Evolutionary conservation across 2,797 vertebrate species (phyloP).

Genomic region (Amphiprion clarkii): DNA sequence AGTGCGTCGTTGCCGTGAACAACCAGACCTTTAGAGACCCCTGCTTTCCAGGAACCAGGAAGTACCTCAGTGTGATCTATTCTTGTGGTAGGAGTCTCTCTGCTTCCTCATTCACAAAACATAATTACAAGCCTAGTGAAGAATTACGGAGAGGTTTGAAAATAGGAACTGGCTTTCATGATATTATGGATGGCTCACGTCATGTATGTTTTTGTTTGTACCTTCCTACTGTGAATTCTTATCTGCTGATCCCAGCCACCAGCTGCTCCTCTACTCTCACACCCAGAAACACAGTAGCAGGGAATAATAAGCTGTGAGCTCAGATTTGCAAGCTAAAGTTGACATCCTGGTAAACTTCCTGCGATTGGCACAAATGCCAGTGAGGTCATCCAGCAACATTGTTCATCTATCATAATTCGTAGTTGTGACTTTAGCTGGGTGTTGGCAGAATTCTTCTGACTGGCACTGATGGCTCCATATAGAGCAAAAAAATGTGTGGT

Average conservation of each 20-base stretch:
- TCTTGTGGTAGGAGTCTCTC: constrained; percentile 90
- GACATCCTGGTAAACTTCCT: constrained; percentile 81
- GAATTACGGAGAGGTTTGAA: not conserved
- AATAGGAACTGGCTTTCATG: constrained; percentile 11
- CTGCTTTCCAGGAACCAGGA: constrained; percentile 93
- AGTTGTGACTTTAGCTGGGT: constrained; percentile 30
- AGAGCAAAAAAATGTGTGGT: constrained; percentile 40
- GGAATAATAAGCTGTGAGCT: constrained; percentile 52
- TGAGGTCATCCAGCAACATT: constrained; percentile 60
- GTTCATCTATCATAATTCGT: constrained; percentile 39
- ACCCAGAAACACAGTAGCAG: constrained; percentile 34
- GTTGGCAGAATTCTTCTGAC: constrained; percentile 37
- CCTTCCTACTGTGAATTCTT: constrained; percentile 43
- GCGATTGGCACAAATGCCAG: constrained; percentile 65
- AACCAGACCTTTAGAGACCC: constrained; percentile 92
- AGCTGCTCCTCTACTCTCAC: constrained; percentile 48
- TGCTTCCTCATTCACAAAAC: constrained; percentile 39
- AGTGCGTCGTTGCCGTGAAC: constrained; percentile 88
- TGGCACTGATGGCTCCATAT: constrained; percentile 22
- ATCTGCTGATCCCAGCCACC: constrained; percentile 57
- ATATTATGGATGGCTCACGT: not conserved
- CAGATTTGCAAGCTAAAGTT: constrained; percentile 43
- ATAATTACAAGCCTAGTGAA: constrained; percentile 13
- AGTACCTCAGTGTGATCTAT: constrained; percentile 93
- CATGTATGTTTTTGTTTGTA: constrained; percentile 34